Conservation (phyloP, 2,888 invertebrate species). For the Ashinkailepas kermadecensis region DNA sequence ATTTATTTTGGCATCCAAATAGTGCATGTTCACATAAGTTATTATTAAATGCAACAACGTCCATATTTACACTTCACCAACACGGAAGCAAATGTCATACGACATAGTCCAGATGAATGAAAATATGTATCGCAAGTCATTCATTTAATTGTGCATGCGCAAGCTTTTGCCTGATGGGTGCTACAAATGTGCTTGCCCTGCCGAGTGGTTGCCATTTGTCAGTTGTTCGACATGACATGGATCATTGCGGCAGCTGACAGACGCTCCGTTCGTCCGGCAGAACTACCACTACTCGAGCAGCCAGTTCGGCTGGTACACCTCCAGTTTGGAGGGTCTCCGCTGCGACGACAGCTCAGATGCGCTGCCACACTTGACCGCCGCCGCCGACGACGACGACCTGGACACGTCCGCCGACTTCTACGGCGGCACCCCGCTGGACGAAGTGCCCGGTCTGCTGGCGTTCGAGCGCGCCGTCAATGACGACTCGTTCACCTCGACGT, state of each 20-base stretch:
- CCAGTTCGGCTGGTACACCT: neutral
- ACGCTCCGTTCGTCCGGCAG: neutral
- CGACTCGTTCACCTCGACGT: neutral
- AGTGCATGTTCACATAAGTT: too few species aligned
- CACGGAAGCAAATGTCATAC: too few species aligned
- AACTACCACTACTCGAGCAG: constrained; percentile 12
- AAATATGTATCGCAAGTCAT: too few species aligned
- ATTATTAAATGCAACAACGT: too few species aligned
- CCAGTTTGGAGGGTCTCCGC: too few species aligned
- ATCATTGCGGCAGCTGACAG: neutral
- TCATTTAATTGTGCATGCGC: too few species aligned
- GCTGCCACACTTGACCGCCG: neutral
- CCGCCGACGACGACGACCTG: neutral
- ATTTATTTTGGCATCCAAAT: neutral
- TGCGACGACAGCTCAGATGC: neutral
- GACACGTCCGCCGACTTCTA: neutral
- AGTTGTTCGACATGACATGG: too few species aligned
- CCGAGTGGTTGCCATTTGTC: too few species aligned
- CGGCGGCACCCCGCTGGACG: neutral
- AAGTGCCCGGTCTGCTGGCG: constrained; percentile 4
- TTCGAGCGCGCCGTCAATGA: neutral
- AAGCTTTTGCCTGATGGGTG: too few species aligned
- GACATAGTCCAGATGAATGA: too few species aligned
- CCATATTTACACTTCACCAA: too few species aligned
- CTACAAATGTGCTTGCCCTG: too few species aligned